A percentile compares a stretch with the other conserved stretches of the same genome.
Conservation (phyloP, 2,113 vertebrate species). For the Chlorodrepanis virens region DNA sequence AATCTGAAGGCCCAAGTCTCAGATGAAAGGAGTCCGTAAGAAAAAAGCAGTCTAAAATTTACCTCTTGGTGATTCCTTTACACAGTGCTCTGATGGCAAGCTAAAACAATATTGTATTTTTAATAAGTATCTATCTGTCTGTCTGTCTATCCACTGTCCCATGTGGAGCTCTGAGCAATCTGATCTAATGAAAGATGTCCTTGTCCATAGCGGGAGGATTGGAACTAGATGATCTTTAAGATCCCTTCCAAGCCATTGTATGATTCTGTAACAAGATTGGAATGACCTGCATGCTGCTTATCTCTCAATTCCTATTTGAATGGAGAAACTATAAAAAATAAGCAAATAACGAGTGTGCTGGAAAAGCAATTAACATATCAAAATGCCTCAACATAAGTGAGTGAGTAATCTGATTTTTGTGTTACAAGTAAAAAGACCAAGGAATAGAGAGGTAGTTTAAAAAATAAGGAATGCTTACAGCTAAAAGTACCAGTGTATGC, state of each 20-base stretch:
- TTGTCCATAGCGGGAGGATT: neutral
- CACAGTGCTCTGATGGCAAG: neutral
- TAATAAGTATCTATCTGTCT: neutral
- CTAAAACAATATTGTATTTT: accelerated
- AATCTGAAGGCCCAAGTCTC: neutral
- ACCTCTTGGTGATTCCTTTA: neutral
- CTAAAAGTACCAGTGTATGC: neutral
- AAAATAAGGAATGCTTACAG: neutral
- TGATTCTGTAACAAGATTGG: neutral
- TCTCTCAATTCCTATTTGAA: neutral
- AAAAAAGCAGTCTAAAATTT: neutral
- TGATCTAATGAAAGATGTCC: neutral
- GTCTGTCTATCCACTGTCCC: neutral
- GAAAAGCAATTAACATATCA: neutral
- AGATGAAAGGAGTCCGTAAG: neutral
- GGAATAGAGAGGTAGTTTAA: neutral
- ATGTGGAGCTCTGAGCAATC: neutral
- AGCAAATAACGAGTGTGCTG: neutral
- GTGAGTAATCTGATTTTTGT: neutral
- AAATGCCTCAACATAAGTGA: neutral
- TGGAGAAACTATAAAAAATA: neutral
- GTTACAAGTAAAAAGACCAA: neutral
- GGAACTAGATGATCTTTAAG: neutral
- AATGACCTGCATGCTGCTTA: neutral
- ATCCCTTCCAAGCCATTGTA: neutral